Conservation (phyloP, 2,113 vertebrate species). For the Lutjanus erythropterus region DNA sequence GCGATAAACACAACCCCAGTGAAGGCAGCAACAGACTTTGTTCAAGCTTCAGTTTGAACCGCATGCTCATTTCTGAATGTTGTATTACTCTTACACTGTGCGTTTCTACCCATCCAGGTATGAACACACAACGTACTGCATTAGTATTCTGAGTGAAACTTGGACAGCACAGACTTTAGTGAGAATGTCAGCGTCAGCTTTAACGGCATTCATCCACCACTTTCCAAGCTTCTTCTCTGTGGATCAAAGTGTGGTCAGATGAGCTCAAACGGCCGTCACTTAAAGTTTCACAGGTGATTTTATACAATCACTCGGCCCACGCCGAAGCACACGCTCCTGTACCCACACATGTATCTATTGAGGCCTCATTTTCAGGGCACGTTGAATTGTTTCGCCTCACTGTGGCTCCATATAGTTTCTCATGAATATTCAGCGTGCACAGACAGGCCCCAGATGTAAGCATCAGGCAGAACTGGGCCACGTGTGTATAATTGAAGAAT, state of each 20-base stretch:
- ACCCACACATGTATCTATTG: not conserved
- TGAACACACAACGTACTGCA: too few species aligned
- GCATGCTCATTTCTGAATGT: too few species aligned
- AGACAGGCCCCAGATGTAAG: conserved; percentile 53
- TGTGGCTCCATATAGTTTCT: conserved; percentile 28
- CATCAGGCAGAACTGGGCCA: conserved; percentile 66
- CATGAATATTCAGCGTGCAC: conserved; percentile 68
- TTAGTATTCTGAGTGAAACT: too few species aligned
- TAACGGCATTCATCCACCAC: not conserved
- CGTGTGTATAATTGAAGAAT: conserved; percentile 62
- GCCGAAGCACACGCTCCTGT: not conserved
- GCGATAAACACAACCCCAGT: too few species aligned
- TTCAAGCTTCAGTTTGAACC: too few species aligned
- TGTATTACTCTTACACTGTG: too few species aligned
- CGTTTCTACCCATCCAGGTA: too few species aligned
- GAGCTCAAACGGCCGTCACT: not conserved
- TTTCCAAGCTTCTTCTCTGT: not conserved
- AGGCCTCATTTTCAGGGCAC: not conserved
- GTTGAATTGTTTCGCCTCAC: too few species aligned
- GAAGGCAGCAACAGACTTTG: too few species aligned
- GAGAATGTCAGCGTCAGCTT: too few species aligned
- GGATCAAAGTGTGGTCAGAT: not conserved
- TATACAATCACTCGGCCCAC: not conserved
- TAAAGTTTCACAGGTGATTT: not conserved
- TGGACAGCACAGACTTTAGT: too few species aligned